Conservation (phyloP, 2,888 invertebrate genomes). For the Athalia circularis region DNA sequence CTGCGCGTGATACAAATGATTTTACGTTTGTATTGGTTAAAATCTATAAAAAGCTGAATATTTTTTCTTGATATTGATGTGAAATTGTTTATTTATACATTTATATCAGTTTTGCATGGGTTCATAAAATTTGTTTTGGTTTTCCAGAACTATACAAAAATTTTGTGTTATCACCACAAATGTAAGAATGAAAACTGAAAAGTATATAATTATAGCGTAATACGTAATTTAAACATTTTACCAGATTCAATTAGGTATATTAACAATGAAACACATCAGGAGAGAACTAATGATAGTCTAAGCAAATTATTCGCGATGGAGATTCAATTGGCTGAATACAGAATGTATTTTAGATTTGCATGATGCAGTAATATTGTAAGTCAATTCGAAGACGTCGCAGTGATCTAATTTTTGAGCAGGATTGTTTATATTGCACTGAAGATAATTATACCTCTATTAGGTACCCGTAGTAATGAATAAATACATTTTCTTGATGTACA, state of each 20-base stretch:
- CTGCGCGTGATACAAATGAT: slow-evolving; percentile 2
- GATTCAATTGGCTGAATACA: no score
- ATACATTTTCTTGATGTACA: neutral
- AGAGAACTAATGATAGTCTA: no score
- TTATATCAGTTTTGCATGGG: neutral
- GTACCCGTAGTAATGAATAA: neutral
- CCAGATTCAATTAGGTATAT: no score
- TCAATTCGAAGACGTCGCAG: no score
- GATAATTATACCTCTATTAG: no score
- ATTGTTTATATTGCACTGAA: no score
- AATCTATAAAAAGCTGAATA: slow-evolving; percentile 15
- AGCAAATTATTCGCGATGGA: neutral
- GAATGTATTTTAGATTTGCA: no score
- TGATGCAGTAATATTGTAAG: no score
- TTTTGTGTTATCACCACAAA: neutral
- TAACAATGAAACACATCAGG: no score
- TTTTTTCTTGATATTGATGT: slow-evolving; percentile 1
- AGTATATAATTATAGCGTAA: neutral
- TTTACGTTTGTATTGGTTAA: slow-evolving; percentile 9
- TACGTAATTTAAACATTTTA: neutral
- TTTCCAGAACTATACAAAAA: neutral
- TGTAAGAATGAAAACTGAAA: no score
- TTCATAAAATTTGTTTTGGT: neutral
- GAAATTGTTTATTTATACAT: slow-evolving; percentile 42
- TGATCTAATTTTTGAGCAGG: no score